Evolutionary conservation across 2,888 invertebrate species (phyloP), one percentile per base, ranked within the genome.

Genomic region (Orthonychiurus folsomi): DNA sequence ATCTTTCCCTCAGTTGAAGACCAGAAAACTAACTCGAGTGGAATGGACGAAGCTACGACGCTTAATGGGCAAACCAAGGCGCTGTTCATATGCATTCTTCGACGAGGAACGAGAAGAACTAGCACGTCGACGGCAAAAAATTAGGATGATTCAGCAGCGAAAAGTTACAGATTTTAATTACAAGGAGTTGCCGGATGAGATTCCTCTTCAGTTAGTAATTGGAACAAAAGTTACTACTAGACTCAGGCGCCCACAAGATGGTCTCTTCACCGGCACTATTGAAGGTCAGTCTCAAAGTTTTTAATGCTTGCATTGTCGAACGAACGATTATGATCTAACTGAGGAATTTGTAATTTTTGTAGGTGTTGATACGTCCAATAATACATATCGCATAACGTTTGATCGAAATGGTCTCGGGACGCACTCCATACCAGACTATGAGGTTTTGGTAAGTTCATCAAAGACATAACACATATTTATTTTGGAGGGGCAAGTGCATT

Each of bases 21-120:
- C 89, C 26, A 83, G 87, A 5, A 86, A 86, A 74, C 78, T 99
- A 65, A 88, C 89, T 1, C 84, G 93, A 73, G 85, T 88, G 2
- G 93, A 99, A 76, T 99, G 99, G 99, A 88, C 91, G 60, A 91
- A 92, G 78, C 89, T 99, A 63, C 82, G 97, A 61, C 80, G 94
- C 67, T 86, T 95, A 81, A 93, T 99, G 91, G 97, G 99, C 0
- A 96, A 96, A 75, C 97, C 99, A 0, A 80, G 99, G 57, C 83
- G 97, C 75, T 96, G 90, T 77, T 93, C 93, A 0, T 72, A 76
- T 75, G 88, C 93, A 1, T 99, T 99, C 77, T 96, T 99, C 78
- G 86, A 87, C 69, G 97, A 99, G 79, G 99, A 99, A 77, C 81
- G 97, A 54, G 83, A 85, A 67, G 92, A 94, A 72, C 79, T 99